Evolutionary conservation across 2,797 vertebrate species (phyloP).

Genomic region (Myotis pilosus): DNA sequence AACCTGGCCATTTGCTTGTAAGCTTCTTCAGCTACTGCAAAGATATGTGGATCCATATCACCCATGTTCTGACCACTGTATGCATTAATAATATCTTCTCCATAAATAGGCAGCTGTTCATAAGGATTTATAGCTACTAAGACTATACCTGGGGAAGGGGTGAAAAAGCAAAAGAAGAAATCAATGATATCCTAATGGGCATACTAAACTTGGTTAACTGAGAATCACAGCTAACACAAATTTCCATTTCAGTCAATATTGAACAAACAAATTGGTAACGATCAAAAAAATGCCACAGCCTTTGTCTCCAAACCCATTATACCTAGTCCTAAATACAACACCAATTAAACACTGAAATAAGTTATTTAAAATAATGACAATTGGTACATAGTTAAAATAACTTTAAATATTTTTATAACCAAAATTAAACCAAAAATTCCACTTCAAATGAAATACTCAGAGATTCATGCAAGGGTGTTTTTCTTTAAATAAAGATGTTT

Average conservation of each 20-base stretch:
- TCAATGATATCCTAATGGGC: neutral
- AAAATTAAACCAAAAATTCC: conserved; percentile 7
- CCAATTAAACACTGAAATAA: neutral
- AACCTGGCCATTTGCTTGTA: conserved; percentile 99
- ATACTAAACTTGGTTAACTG: neutral
- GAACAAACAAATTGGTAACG: conserved; percentile 37
- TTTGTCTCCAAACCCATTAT: neutral
- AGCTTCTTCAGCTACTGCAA: conserved; percentile 97
- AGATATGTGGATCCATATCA: conserved; percentile 99
- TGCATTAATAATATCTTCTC: conserved; percentile 97
- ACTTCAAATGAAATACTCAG: conserved; percentile 47
- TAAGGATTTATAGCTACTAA: conserved; percentile 99
- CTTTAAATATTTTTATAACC: conserved; percentile 16
- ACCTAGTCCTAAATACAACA: neutral
- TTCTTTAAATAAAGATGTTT: neutral
- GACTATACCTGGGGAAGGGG: conserved; percentile 90
- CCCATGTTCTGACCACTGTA: conserved; percentile 99
- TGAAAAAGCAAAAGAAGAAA: conserved; percentile 37
- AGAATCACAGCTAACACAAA: neutral
- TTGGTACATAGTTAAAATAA: neutral
- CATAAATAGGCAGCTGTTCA: conserved; percentile 96
- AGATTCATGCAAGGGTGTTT: neutral
- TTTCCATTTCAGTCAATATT: conserved; percentile 16
- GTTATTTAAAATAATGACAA: conserved; percentile 36
- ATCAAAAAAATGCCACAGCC: neutral